Base-by-base conservation (phyloP, 1,140 invertebrate genomes). In the Brachionus sp. region DNA sequence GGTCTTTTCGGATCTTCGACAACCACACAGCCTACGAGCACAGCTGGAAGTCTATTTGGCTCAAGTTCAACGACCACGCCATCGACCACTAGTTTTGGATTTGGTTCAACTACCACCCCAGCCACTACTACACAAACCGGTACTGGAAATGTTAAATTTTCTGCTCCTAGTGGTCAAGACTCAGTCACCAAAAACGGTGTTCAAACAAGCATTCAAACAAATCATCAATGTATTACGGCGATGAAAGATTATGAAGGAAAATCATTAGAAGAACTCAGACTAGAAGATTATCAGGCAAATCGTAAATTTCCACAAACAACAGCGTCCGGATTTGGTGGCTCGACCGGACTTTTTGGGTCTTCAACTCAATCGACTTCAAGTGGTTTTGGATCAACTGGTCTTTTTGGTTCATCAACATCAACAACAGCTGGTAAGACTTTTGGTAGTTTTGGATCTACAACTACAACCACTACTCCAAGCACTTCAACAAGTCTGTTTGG, bases 231-330 rank as follows among this genome's bases (percentile, higher is more conserved):
- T 87, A 98, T 98, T 50, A 96, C 95, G 4, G 94, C 93, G 84
- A 98, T 98, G 96, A 97, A 98, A 90, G 95, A 98, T 86, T 98
- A 98, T 89, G 95, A 98, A 87, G 90, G 87, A 25, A 98, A 98
- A 90, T 96, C 94, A 0, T 88, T 98, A 29, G 85, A 90, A 88
- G 96, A 98, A 88, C 88, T 99, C 1, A 90, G 96, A 66, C 89
- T 94, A 29, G 96, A 98, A 89, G 97, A 99, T 90, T 98, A 98
- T 89, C 87, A 91, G 42, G 93, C 93, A 10, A 94, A 94, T 78
- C 89, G 95, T 10, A 98, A 97, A 90, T 94, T 94, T 42, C 86
- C 87, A 82, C 33, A 37, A 19, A 39, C 68, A 10, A 46, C 83
- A 82, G 29, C 77, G 23, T 46, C 77, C n/a, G 78, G 57, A 3